A percentile compares a stretch with the other conserved stretches of the same genome.
phyloP scores from a whole-genome alignment of 2,888 invertebrate genomes.

The Leptodirus hochenwartii region DNA sequence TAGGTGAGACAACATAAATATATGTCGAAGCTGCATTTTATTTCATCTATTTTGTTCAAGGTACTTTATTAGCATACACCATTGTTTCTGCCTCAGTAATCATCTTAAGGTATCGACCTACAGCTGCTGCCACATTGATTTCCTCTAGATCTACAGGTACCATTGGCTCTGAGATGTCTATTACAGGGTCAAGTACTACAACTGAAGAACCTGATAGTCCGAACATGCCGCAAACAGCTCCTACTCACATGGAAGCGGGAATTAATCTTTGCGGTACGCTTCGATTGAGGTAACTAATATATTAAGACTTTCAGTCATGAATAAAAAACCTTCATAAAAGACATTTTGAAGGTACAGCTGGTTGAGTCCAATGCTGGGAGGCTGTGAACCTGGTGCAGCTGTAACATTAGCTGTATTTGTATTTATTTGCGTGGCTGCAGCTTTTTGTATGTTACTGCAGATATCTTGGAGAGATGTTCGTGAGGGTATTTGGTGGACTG shows the following conservation, averaged over 20 bases:
- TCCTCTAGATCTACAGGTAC: constrained; percentile 16
- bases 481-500: constrained; percentile 47
- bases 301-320: no score
- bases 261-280: constrained; percentile 54
- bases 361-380: constrained; percentile 52
- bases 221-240: no score
- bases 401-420: constrained; percentile 54
- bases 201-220: no score
- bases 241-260: no score
- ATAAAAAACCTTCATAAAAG: no score
- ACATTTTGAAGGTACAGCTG: no score
- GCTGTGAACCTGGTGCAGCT: constrained; percentile 58
- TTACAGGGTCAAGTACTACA: no score
- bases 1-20: no score
- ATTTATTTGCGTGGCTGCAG: constrained; percentile 46
- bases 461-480: constrained; percentile 32
- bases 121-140: constrained; percentile 16
- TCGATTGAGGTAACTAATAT: no score
- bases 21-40: no score
- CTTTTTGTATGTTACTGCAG: constrained; percentile 47
- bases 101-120: constrained; percentile 50
- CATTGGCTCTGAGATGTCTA: constrained; percentile 24
- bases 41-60: no score
- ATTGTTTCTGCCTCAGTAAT: constrained; percentile 84
- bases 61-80: constrained; percentile 73